Base-by-base conservation (phyloP, 2,888 invertebrate genomes). In the Chloroclysta siterata region DNA sequence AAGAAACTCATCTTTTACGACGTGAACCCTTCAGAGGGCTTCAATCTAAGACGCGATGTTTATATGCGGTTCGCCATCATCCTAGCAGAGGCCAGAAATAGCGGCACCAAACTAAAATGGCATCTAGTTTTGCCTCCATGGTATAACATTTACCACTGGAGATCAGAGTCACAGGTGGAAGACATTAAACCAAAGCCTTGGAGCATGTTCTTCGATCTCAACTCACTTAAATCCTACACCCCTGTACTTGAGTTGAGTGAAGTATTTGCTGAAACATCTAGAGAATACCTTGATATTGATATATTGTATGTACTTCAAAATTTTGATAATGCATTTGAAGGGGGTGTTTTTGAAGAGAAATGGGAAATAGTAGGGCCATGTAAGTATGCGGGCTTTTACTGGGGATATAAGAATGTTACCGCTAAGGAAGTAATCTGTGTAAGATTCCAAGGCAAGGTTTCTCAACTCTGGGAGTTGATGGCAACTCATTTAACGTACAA, bases 11-110 rank as follows among this genome's bases (percentile, higher is more conserved):
- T 99, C 59, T 94, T 99, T 53, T 99, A 99, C 87, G 98, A 99
- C 82, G 96, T 99, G 0, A 99, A 99, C 92, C 96, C 96, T 2
- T 96, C 97, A 0, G 99, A 99, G 93, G 99, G 99, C 0, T 99
- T 99, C 82, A 99, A 99, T 92, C 94, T 99, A 67, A 94, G 99
- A 14, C 94, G 99, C 41, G 99, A 99, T 93, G 99, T 99, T 1
- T 99, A 98, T 80, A 96, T 99, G 94, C 94, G 99, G 73, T 94
- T 98, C 76, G 98, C 99, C 0, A 96, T 97, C 52, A 95, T 99
- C 80, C 93, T 97, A 0, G 94, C 95, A 36, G 94, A 95, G 64
- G 91, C 98, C 58, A 93, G 94, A 63, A 93, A 93, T 61, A 82
- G 88, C 11, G 86, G 87, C 0, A 82, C 84, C 63, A 88, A 90